Base-by-base conservation (phyloP, 1,140 invertebrate genomes). In the Galendromus occidentalis region DNA sequence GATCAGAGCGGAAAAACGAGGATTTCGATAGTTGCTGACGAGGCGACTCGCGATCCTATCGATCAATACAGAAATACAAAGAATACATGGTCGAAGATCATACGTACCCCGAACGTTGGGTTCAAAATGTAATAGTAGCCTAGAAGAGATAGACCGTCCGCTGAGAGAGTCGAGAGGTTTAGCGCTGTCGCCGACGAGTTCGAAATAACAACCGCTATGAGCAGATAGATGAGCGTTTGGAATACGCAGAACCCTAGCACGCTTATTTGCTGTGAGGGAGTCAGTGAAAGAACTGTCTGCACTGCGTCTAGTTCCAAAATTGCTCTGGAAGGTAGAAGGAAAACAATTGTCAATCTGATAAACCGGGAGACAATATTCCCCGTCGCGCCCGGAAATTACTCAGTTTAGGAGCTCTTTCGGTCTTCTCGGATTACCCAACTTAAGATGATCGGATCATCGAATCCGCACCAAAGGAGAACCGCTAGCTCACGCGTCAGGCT, bases 131-230 rank as follows among this genome's bases (percentile, higher is more conserved):
- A 80, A 71, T 90, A 83, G 68, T 87, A 87, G 67, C 83, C 79
- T 65, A 91, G 79, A 42, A 90, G 80, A 42, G 87, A 84, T 75
- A 89, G 91, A 73, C 88, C 90, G 76, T 91, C 87, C 0, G 88
- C 82, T 0, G 87, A 86, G 28, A 91, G 76, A 65, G 91, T 81
- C 5, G 86, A 85, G 18, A 92, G 76, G 73, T 91, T 89, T 69
- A 89, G 76, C 59, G 86, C 82, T 18, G 88, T 85, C 20, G 88
- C 85, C 17, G 86, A 86, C 22, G 86, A 86, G 71, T 86, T 80
- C 71, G 82, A 80, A 67, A 91, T 77, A 71, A 89, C 84, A 41
- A 85, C 77, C 39, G 86, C 83, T 69, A 87, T 83, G 59, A 86
- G 74, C 30, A 83, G 82, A 74, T 89, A 88, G 71, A 90, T 85